Evolutionary conservation across 1,140 invertebrate species (phyloP), one percentile per base, ranked within the genome.

Genomic region (Dinoponera quadriceps): DNA sequence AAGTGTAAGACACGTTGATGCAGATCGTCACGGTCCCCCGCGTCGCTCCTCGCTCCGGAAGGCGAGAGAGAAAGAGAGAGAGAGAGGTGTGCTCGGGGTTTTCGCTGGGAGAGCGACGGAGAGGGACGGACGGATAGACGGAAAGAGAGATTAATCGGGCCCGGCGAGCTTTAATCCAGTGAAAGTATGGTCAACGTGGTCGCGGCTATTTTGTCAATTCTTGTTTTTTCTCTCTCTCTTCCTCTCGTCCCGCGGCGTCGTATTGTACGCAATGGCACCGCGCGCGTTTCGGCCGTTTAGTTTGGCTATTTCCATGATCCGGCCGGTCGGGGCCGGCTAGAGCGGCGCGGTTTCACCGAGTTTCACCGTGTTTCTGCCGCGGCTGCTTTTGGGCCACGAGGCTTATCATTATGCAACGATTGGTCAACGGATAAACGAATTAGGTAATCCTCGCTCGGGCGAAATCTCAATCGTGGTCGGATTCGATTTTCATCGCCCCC

Each of bases 361-460:
- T 89, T 90, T 90, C 88, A 87, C 86, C 73, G 86, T 69, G n/a
- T n/a, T n/a, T 63, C 72, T 66, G 71, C 75, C 38, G 18, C 49
- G 57, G 54, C 69, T 44, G 66, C 65, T 87, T 88, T 89, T 87
- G 72, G 80, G 62, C 81, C 75, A 77, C 81, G 73, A 68, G 77
- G 54, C 73, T 90, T 90, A 89, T 90, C 84, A 83, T 90, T 90
- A 90, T 89, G 89, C 85, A 90, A 90, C 71, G 60, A 87, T 90
- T 90, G 69, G 69, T 62, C 60, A 88, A 90, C 25, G 59, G 48
- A 83, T 87, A 55, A 85, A 69, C 29, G 59, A 44, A 90, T 90
- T 84, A 66, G 25, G 87, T 75, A 88, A 90, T 86, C 51, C 48
- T 73, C 59, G 75, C 82, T 69, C 82, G 20, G 38, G 48, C 3